Conservation (phyloP, 2,797 vertebrate species). For the Podargus strigoides region DNA sequence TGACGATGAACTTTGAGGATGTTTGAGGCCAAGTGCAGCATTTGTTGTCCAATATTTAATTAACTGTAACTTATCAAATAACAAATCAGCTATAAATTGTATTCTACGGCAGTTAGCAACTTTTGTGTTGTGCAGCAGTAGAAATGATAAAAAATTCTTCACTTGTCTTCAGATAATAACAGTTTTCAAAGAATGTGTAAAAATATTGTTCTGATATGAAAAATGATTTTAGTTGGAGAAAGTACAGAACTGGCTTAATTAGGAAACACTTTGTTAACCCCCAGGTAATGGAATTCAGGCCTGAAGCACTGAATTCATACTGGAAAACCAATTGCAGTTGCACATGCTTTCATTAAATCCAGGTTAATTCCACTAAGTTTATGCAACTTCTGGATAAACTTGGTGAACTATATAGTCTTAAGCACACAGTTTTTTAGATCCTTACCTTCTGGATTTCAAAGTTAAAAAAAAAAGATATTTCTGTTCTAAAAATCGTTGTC, state of each 20-base stretch:
- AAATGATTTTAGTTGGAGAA: not conserved
- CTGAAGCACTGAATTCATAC: not conserved
- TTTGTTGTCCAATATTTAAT: constrained; percentile 35
- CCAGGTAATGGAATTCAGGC: not conserved
- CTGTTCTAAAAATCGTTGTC: not conserved
- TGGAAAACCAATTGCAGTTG: not conserved
- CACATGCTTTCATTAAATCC: not conserved
- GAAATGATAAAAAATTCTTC: not conserved
- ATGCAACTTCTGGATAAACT: not conserved
- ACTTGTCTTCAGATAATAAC: not conserved
- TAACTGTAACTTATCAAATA: constrained; percentile 30
- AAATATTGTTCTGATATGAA: not conserved
- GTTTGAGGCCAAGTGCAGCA: constrained; percentile 44
- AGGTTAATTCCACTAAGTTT: not conserved
- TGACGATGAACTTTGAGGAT: constrained; percentile 37
- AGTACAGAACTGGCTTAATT: not conserved
- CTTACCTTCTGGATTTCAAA: not conserved
- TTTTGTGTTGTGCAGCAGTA: not conserved
- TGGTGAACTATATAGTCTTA: not conserved
- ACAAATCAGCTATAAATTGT: not conserved
- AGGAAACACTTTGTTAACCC: not conserved
- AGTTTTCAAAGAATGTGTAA: not conserved
- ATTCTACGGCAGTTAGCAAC: not conserved
- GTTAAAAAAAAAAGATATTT: not conserved
- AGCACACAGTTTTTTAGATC: not conserved